phyloP scores from a whole-genome alignment of 2,888 invertebrate genomes.

The Acleris emargana region DNA sequence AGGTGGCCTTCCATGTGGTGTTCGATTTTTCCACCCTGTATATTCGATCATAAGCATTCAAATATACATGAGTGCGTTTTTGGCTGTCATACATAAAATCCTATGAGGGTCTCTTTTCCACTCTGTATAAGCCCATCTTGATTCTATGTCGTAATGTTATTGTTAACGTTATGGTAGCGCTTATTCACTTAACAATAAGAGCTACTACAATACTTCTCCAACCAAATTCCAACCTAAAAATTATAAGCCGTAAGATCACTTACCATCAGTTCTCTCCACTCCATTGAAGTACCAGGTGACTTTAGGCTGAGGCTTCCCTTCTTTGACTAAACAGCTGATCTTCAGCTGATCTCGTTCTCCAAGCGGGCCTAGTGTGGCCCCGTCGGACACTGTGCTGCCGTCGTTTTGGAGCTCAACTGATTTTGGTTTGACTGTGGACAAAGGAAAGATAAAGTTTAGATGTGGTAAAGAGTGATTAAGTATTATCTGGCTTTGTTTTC shows the following conservation, averaged over 20 bases:
- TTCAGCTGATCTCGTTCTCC: constrained; percentile 87
- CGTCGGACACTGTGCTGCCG: constrained; percentile 85
- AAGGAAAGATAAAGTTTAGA: constrained; percentile 35
- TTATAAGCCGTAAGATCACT: constrained; percentile 45
- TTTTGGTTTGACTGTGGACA: constrained; percentile 91
- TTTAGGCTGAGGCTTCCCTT: constrained; percentile 93
- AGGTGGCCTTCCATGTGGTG: too few species aligned
- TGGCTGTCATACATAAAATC: too few species aligned
- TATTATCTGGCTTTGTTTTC: too few species aligned
- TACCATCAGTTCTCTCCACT: constrained; percentile 84
- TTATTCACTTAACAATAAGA: not conserved
- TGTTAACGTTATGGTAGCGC: not conserved
- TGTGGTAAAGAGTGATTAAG: not conserved
- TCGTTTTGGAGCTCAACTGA: constrained; percentile 88
- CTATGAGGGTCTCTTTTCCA: too few species aligned
- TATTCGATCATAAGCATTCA: too few species aligned
- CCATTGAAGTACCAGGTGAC: constrained; percentile 94
- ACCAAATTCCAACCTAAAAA: not conserved
- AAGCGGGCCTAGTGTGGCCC: constrained; percentile 86
- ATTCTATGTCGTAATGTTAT: too few species aligned
- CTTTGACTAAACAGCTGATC: constrained; percentile 89
- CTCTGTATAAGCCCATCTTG: too few species aligned
- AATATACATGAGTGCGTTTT: too few species aligned
- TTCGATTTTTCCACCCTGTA: too few species aligned
- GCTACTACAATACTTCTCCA: not conserved